Base-by-base conservation (phyloP, 1,140 invertebrate genomes). In the Orchesella cincta region DNA sequence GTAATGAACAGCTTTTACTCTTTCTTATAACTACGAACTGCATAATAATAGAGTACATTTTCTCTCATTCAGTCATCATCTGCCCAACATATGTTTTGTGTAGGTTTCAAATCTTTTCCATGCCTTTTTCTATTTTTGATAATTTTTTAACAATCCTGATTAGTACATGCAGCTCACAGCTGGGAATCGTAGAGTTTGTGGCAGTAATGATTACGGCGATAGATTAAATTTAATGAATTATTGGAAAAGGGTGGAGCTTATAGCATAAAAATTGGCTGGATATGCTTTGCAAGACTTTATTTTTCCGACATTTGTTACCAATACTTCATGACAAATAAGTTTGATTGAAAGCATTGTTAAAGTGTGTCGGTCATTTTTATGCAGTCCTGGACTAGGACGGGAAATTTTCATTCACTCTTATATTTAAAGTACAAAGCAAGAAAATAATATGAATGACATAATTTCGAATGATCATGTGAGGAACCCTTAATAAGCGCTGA, bases 71-170 rank as follows among this genome's bases (percentile, higher is more conserved):
- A 3, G 52, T 8, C 14, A 57, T 12, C 52, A 18, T 57, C 52
- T 57, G 52, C 52, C 52, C 5, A 57, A 57, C 52, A 57, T 57
- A 23, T 57, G 52, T 57, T 57, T 57, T 57, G 52, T 26, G 52
- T 26, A 5, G 52, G 52, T 57, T 57, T 57, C 23, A n/a, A 57
- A 57, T 5, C 8, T 46, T 8, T 8, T 46, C 39, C 8, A 57
- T 5, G 14, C 23, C 52, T 57, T 57, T n/a, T 57, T 57, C 52
- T n/a, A n/a, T 57, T 57, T 57, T 57, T 57, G 23, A n/a, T 8
- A 26, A 3, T 57, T 57, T 57, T 26, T 26, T 46, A 12, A 46
- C 39, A 46, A 46, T 46, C 39, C 8, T 46, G 39, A n/a, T n/a
- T 46, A 46, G 39, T 8, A 46, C 8, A 8, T 20, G 39, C 39